Evolutionary conservation across 2,888 invertebrate genomes (phyloP).

Genomic region (Ptychoptera albimana): DNA sequence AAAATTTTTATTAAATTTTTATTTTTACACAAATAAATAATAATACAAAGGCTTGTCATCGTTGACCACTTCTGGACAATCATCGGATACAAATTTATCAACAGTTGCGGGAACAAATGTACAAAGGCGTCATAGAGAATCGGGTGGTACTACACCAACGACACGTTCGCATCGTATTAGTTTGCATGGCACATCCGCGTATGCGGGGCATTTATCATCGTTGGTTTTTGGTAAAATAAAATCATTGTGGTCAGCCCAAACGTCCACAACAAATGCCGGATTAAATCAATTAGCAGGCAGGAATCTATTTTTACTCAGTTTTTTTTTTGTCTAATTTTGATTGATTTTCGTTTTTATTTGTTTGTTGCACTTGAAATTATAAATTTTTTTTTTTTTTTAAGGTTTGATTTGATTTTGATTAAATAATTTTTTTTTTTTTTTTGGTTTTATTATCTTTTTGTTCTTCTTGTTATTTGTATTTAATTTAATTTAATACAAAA

Average conservation of each 20-base stretch:
- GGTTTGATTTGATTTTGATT: too few relatives aligned
- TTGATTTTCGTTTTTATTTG: slow-evolving; percentile 8
- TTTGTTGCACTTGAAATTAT: not conserved
- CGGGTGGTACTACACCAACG: slow-evolving; percentile 7
- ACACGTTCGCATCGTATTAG: slow-evolving; percentile 24
- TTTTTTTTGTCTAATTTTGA: slow-evolving; percentile 8
- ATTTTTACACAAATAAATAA: not conserved
- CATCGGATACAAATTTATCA: slow-evolving; percentile 13
- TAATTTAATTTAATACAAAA: too few relatives aligned
- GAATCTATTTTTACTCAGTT: slow-evolving; percentile 15
- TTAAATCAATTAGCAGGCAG: slow-evolving; percentile 70
- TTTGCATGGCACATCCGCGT: slow-evolving; percentile 27
- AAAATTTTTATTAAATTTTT: not conserved
- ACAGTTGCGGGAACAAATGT: not conserved
- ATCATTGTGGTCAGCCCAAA: slow-evolving; percentile 69
- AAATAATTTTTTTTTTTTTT: too few relatives aligned
- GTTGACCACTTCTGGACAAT: slow-evolving; percentile 28
- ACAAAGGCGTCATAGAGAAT: slow-evolving; percentile 15
- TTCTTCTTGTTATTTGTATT: too few relatives aligned
- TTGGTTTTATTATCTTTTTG: too few relatives aligned
- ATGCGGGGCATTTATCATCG: slow-evolving; percentile 26
- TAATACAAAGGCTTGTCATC: slow-evolving; percentile 11
- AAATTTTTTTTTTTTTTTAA: too few relatives aligned
- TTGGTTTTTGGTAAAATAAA: slow-evolving; percentile 76
- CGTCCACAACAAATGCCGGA: slow-evolving; percentile 54